phyloP scores from a whole-genome alignment of 2,797 vertebrate genomes.

The Sternarchorhynchus goeldii region DNA sequence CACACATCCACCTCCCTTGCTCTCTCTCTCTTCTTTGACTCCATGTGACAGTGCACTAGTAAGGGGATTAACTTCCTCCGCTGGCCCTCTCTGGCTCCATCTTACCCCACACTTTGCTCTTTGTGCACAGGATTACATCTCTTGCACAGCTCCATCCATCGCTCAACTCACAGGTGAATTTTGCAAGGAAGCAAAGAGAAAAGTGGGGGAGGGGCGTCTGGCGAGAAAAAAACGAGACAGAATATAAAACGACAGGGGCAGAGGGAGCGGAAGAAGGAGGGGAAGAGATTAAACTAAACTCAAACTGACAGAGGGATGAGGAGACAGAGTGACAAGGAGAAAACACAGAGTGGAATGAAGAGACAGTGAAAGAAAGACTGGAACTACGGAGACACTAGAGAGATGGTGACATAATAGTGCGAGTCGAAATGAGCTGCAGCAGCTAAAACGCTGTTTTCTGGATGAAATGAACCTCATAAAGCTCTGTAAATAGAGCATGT shows the following conservation, averaged over 20 bases:
- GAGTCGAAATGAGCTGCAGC: conserved; percentile 23
- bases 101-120: conserved; percentile 58
- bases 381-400: conserved; percentile 39
- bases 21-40: conserved; percentile 59
- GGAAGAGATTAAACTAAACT: conserved; percentile 74
- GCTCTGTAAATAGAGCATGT: conserved; percentile 38
- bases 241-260: conserved; percentile 74
- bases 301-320: conserved; percentile 78
- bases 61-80: conserved; percentile 72
- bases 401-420: background rate
- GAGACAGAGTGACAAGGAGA: conserved; percentile 72
- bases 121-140: conserved; percentile 61
- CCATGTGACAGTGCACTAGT: conserved; percentile 66
- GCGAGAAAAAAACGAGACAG: conserved; percentile 57
- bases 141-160: conserved; percentile 53
- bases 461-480: conserved; percentile 57
- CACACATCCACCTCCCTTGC: conserved; percentile 29
- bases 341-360: conserved; percentile 61
- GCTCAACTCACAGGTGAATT: conserved; percentile 58
- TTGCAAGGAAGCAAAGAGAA: conserved; percentile 52
- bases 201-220: conserved; percentile 6
- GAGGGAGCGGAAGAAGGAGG: conserved; percentile 70
- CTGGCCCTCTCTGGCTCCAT: conserved; percentile 52
- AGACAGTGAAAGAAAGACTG: conserved; percentile 37
- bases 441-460: conserved; percentile 43